Percentiles rank a stretch among this genome's conserved stretches.
Evolutionary conservation across 2,113 vertebrate genomes (phyloP).

Genomic region (Steatornis caripensis): DNA sequence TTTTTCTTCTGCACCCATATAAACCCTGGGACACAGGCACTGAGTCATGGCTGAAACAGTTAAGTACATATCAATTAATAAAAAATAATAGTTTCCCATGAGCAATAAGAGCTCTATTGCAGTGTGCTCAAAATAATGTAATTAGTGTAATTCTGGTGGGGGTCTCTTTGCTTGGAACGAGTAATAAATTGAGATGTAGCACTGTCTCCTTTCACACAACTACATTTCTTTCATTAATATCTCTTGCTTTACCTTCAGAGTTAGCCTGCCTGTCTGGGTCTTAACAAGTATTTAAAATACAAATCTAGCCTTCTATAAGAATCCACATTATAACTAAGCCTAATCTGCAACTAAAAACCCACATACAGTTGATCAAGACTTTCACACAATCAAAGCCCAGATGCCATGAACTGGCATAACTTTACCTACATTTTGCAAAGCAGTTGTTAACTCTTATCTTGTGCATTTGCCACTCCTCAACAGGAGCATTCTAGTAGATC

Average conservation of each 20-base stretch:
- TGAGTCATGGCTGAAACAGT: not conserved
- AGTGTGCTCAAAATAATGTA: not conserved
- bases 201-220: not conserved
- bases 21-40: not conserved
- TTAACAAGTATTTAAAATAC: not conserved
- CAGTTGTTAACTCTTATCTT: not conserved
- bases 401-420: not conserved
- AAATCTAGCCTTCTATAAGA: not conserved
- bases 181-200: not conserved
- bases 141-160: slow-evolving; percentile 5
- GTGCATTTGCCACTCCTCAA: not conserved
- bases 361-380: not conserved
- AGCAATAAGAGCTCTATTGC: not conserved
- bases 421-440: not conserved
- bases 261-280: not conserved
- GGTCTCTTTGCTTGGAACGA: not conserved
- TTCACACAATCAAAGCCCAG: not conserved
- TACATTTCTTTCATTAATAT: not conserved
- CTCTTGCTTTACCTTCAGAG: not conserved
- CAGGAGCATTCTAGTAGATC: not conserved
- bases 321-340: not conserved
- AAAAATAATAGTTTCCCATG: slow-evolving; percentile 4
- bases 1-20: not conserved
- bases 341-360: not conserved
- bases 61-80: slow-evolving; percentile 3